Conservation (phyloP, 2,113 vertebrate genomes). For the Toxostoma redivivum region DNA sequence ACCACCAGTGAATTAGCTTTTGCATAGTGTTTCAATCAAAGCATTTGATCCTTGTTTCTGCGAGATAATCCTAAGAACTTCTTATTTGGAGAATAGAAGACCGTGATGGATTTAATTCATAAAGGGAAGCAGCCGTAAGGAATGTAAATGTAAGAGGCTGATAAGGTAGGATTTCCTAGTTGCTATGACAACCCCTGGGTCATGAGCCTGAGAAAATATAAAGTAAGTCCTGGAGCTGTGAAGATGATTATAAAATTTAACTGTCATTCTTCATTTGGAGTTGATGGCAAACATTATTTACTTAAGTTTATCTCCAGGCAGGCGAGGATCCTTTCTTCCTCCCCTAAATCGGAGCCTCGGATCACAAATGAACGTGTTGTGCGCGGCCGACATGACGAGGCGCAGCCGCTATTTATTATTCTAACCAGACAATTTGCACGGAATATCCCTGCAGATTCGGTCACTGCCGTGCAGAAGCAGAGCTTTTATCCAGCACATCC, state of each 20-base stretch:
- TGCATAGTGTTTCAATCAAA: slow-evolving; percentile 79
- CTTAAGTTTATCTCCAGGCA: slow-evolving; percentile 80
- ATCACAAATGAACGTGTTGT: slow-evolving; percentile 60
- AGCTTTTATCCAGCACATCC: not conserved
- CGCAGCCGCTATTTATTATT: slow-evolving; percentile 48
- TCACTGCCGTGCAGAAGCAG: not conserved
- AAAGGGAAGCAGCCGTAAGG: slow-evolving; percentile 78
- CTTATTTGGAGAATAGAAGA: slow-evolving; percentile 80
- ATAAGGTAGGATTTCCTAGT: slow-evolving; percentile 89
- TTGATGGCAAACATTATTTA: slow-evolving; percentile 84
- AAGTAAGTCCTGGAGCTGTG: slow-evolving; percentile 83
- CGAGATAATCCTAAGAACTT: slow-evolving; percentile 82
- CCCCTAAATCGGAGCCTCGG: slow-evolving; percentile 52
- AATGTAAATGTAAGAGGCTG: slow-evolving; percentile 81
- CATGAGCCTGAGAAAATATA: slow-evolving; percentile 83
- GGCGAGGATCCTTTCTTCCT: slow-evolving; percentile 58
- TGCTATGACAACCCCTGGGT: slow-evolving; percentile 87
- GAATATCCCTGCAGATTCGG: slow-evolving; percentile 56
- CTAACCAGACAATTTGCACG: slow-evolving; percentile 53
- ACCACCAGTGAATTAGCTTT: slow-evolving; percentile 73
- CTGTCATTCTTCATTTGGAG: slow-evolving; percentile 90
- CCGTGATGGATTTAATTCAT: slow-evolving; percentile 84
- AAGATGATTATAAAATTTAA: slow-evolving; percentile 90
- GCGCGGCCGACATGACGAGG: slow-evolving; percentile 25
- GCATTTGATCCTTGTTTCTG: slow-evolving; percentile 84